Base-by-base conservation (phyloP, 2,888 invertebrate species). In the Chouioia cunea region DNA sequence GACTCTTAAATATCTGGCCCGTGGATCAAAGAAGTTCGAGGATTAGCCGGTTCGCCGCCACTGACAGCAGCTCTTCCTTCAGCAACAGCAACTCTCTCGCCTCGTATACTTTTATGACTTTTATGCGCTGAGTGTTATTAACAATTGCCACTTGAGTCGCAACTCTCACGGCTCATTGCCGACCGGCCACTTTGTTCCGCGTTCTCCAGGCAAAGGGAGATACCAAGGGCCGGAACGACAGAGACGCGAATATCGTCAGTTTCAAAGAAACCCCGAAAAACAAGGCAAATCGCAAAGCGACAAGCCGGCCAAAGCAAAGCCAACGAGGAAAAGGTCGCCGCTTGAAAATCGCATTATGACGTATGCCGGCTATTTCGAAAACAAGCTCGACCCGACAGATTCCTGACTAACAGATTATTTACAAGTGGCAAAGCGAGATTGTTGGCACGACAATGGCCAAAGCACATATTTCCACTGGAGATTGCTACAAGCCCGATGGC, bases 401-500 rank as follows among this genome's bases (percentile, higher is more conserved):
- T 72, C 65, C 65, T 65, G 60, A 50, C 69, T 60, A 68, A 65
- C 60, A 36, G 68, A 65, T 72, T 72, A 67, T 69, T 72, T 72
- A 72, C 72, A 72, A 59, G 62, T 53, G n/a, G 53, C 58, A 27
- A 20, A 44, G n/a, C 14, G 53, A 18, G 15, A 36, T 50, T 20
- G 80, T 81, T 82, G 81, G 80, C 81, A 81, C 82, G 80, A 82
- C 79, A 79, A 82, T 79, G 77, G 63, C 77, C 72, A 15, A 60
- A 48, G 63, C 65, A 76, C 78, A 78, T 81, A 79, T 81, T 78
- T 82, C 77, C 77, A 79, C 79, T 80, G 78, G 76, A 77, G 76
- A 79, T 79, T 12, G 71, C 76, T 78, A 77, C 79, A 74, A 76
- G 74, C 75, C 68, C 73, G 66, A n/a, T n/a, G 46, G 20, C 8